These are phyloP conservation scores for Tarsius wallacei DNA, from an alignment of 2,797 vertebrate genomes.

Conservation along the genomic window DNA sequence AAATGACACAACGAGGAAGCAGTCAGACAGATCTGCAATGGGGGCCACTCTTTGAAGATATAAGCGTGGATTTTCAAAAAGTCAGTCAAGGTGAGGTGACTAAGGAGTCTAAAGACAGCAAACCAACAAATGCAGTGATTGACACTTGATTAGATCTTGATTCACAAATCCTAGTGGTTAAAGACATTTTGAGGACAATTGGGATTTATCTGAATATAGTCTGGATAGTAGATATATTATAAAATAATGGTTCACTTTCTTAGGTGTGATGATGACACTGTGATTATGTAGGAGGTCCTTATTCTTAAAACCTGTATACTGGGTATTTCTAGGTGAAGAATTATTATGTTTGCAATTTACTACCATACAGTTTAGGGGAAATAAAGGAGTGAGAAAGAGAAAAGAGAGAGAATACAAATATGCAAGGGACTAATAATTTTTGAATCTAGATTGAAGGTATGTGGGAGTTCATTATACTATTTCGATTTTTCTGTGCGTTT, in stretches of 20 bases:
- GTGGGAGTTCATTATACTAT: background rate
- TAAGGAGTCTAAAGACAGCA: background rate
- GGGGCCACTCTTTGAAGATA: background rate
- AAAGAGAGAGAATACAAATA: background rate
- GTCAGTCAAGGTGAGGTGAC: background rate
- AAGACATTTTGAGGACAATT: background rate
- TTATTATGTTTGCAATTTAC: background rate
- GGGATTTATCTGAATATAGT: background rate
- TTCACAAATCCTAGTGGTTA: background rate
- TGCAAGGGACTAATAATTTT: background rate
- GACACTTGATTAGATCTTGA: background rate
- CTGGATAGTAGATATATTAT: background rate
- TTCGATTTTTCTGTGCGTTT: background rate
- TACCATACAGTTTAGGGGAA: background rate
- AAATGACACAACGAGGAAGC: rapidly evolving
- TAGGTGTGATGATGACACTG: background rate
- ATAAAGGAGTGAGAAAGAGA: background rate
- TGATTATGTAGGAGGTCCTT: background rate
- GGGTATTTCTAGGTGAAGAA: background rate
- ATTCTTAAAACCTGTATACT: background rate
- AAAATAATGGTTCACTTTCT: no score
- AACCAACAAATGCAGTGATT: background rate
- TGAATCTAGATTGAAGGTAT: background rate
- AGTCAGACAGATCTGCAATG: background rate
- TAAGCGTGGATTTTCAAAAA: background rate